Conservation (phyloP, 1,140 invertebrate genomes). For the Caenorhabditis brenneri region DNA sequence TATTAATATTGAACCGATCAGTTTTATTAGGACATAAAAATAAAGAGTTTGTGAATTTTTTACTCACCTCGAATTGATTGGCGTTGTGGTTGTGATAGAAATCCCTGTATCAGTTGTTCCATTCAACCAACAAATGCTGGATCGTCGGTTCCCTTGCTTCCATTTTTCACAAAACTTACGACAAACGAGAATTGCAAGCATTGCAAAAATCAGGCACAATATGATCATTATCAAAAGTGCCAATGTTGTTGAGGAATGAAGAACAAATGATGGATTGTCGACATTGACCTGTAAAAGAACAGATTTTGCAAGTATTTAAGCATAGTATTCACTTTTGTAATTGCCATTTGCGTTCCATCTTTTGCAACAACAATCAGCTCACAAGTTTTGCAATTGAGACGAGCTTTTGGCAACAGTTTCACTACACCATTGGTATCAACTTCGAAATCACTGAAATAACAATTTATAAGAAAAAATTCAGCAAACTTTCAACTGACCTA, state of each 20-base stretch:
- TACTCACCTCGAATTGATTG: conserved; percentile 1
- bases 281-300: background rate
- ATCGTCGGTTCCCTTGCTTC: background rate
- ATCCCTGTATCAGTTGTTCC: conserved; percentile 42
- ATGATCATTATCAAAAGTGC: background rate
- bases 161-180: conserved; percentile 21
- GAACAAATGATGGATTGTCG: background rate
- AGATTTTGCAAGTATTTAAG: background rate
- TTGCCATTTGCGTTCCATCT: conserved; percentile 25
- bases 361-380: conserved; percentile 46
- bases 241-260: background rate
- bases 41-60: background rate
- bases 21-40: too few relatives aligned
- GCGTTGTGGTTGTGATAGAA: conserved; percentile 33
- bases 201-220: conserved; percentile 2
- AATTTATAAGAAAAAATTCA: background rate
- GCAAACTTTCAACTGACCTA: background rate
- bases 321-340: background rate
- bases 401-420: conserved; percentile 1
- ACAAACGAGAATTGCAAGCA: background rate
- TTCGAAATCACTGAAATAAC: conserved; percentile 46
- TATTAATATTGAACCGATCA: too few relatives aligned
- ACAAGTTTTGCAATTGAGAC: conserved; percentile 16
- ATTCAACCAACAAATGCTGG: conserved; percentile 52
- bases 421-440: conserved; percentile 34